phyloP scores from a whole-genome alignment of 2,113 vertebrate species.

The Pipra filicauda region DNA sequence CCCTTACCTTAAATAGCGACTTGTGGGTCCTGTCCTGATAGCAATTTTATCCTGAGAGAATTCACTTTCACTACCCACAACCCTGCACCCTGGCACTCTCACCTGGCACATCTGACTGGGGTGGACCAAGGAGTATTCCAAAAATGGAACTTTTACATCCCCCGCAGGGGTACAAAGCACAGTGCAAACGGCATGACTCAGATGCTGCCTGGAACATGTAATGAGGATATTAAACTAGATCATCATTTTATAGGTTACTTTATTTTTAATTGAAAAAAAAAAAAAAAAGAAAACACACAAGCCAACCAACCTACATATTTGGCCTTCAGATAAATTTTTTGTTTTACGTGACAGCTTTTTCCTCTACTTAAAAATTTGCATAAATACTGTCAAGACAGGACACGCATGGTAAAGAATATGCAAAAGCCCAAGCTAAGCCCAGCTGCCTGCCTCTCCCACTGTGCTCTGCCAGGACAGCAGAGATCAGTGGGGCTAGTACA shows the following conservation, averaged over 20 bases:
- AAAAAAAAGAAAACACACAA: not conserved
- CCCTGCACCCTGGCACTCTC: not conserved
- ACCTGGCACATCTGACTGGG: not conserved
- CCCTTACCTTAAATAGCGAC: not conserved
- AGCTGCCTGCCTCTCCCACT: conserved; percentile 7
- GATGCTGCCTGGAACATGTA: conserved; percentile 39
- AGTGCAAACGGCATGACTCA: conserved; percentile 47
- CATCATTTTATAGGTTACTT: not conserved
- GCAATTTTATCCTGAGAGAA: not conserved
- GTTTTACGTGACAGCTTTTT: conserved; percentile 51
- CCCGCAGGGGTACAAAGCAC: conserved; percentile 5
- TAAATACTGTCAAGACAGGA: conserved; percentile 57
- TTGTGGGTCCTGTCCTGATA: not conserved
- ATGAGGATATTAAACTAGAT: conserved; percentile 56
- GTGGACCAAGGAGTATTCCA: not conserved
- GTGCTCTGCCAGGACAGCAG: not conserved
- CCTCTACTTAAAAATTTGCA: conserved; percentile 52
- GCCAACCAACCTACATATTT: conserved; percentile 62
- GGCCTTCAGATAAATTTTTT: conserved; percentile 52
- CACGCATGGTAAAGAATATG: conserved; percentile 38
- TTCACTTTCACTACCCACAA: not conserved
- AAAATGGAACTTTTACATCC: conserved; percentile 16
- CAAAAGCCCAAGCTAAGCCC: conserved; percentile 13
- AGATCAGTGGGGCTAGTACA: not conserved
- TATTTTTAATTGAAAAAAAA: not conserved